A percentile compares a stretch with the other conserved stretches of the same genome.
Evolutionary conservation across 2,888 invertebrate genomes (phyloP).

Genomic region (Ormyrus pomaceus): DNA sequence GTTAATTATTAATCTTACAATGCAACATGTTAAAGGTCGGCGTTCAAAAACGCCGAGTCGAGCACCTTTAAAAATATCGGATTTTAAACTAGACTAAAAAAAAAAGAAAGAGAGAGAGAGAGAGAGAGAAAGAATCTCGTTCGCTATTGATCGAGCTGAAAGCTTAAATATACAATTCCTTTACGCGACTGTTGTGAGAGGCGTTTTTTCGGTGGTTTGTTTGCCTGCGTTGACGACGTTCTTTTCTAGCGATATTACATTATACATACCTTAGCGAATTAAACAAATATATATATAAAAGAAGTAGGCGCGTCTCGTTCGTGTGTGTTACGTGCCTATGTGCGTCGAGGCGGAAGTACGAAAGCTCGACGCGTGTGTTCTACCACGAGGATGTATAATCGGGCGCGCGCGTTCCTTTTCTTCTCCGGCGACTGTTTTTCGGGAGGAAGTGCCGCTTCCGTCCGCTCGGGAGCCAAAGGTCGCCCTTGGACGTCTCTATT

Average conservation of each 20-base stretch:
- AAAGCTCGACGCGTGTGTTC: not conserved
- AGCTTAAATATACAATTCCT: slow-evolving; percentile 46
- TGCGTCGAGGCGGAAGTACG: slow-evolving; percentile 16
- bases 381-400: too few species aligned
- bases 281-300: slow-evolving; percentile 2
- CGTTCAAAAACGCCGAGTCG: slow-evolving; percentile 54
- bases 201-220: slow-evolving; percentile 35
- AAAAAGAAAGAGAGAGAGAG: not conserved
- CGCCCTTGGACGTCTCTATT: not conserved
- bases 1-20: slow-evolving; percentile 51
- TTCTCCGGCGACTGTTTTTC: not conserved
- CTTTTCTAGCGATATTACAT: slow-evolving; percentile 25
- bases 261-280: not conserved
- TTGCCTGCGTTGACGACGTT: slow-evolving; percentile 29
- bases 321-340: slow-evolving; percentile 52
- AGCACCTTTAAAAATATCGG: slow-evolving; percentile 40
- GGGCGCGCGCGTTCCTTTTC: not conserved
- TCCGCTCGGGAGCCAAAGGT: slow-evolving; percentile 27
- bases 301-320: slow-evolving; percentile 46
- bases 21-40: slow-evolving; percentile 56
- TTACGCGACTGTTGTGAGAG: slow-evolving; percentile 46
- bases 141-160: slow-evolving; percentile 53
- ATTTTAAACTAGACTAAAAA: not conserved
- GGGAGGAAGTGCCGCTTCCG: slow-evolving; percentile 44
- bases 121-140: slow-evolving; percentile 34